These are phyloP conservation scores for Acheta domesticus DNA, from an alignment of 2,888 invertebrate genomes.

Conservation along the genomic window DNA sequence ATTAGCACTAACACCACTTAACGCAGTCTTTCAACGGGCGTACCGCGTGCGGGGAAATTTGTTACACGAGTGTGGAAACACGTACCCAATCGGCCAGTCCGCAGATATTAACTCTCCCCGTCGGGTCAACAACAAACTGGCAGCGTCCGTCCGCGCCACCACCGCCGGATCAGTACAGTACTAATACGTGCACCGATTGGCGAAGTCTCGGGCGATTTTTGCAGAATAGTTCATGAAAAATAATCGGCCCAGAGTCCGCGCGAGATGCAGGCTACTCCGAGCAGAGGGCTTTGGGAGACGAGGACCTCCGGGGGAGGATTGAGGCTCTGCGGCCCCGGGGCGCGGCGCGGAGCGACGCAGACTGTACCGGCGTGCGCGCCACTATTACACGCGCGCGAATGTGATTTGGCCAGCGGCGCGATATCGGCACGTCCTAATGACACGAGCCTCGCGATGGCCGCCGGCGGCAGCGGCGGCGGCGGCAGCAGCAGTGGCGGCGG, in stretches of 20 bases:
- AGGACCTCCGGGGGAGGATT: too few relatives aligned
- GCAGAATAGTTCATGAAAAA: too few relatives aligned
- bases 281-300: too few relatives aligned
- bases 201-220: too few relatives aligned
- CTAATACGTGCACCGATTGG: too few relatives aligned
- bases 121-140: background rate
- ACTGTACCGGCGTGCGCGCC: slow-evolving; percentile 20
- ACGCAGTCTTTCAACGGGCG: background rate
- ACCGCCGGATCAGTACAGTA: background rate
- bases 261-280: too few relatives aligned
- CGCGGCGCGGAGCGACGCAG: background rate
- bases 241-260: too few relatives aligned
- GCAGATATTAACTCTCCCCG: slow-evolving; percentile 1
- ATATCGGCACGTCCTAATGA: slow-evolving; percentile 33
- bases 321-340: background rate
- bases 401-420: slow-evolving; percentile 28
- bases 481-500: background rate
- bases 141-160: background rate
- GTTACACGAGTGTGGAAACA: slow-evolving; percentile 3
- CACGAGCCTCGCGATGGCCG: slow-evolving; percentile 22
- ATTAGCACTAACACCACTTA: background rate
- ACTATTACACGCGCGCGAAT: slow-evolving; percentile 31
- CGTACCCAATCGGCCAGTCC: slow-evolving; percentile 7
- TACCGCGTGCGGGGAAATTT: background rate
- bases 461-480: background rate